Percentiles rank a stretch among this genome's conserved stretches.
Conservation (phyloP, 2,888 invertebrate species). For the Stenodema calcarata region DNA sequence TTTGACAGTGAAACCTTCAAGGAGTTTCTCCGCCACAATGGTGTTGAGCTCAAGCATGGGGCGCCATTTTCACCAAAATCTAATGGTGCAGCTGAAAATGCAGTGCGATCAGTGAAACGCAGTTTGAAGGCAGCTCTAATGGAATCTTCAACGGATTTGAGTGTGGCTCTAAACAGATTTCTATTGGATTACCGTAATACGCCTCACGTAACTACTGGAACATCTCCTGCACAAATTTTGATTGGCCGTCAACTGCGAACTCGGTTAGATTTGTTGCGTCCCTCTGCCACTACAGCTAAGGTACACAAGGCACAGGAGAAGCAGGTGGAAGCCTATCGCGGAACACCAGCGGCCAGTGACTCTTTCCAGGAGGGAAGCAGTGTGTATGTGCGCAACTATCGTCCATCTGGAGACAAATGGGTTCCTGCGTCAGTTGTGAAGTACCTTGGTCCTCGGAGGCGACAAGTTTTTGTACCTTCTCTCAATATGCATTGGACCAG, state of each 20-base stretch:
- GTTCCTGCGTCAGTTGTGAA: constrained; percentile 28
- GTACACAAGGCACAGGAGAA: constrained; percentile 34
- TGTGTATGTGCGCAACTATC: constrained; percentile 38
- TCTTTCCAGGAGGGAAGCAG: not conserved
- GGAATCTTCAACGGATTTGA: not conserved
- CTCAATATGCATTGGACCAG: constrained; percentile 14
- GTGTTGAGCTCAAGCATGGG: not conserved
- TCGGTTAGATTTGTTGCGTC: not conserved
- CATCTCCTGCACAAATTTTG: not conserved
- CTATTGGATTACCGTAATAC: constrained; percentile 10
- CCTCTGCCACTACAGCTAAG: not conserved
- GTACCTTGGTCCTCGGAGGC: constrained; percentile 20
- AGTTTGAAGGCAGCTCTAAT: constrained; percentile 23
- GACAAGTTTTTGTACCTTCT: constrained; percentile 19
- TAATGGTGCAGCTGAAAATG: constrained; percentile 18
- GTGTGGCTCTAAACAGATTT: not conserved
- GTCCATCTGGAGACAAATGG: constrained; percentile 15
- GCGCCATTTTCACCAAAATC: constrained; percentile 5
- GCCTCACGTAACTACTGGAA: not conserved
- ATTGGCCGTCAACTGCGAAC: not conserved
- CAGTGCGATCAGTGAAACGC: not conserved
- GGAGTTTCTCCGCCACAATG: not conserved
- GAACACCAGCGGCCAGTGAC: not conserved
- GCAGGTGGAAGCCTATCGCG: not conserved
- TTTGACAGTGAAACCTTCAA: not conserved